phyloP scores from a whole-genome alignment of 1,140 invertebrate species.

The Anoplophora glabripennis region DNA sequence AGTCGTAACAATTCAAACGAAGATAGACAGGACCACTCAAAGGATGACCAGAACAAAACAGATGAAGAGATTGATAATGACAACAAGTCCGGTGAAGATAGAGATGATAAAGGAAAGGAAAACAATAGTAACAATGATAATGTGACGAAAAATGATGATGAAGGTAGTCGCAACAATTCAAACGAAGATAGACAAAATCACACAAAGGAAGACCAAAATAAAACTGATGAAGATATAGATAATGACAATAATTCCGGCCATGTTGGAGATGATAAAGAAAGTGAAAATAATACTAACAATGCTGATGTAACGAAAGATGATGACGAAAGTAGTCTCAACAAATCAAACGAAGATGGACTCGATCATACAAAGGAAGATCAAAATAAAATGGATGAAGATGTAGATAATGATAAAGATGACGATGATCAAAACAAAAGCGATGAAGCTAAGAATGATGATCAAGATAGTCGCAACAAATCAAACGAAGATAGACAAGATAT shows the following conservation, averaged over 20 bases:
- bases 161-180: too few species aligned
- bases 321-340: neutral
- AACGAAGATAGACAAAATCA: too few species aligned
- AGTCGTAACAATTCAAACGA: too few species aligned
- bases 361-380: neutral
- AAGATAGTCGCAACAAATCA: neutral
- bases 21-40: too few species aligned
- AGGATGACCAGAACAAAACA: neutral
- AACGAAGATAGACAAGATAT: neutral
- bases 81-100: neutral
- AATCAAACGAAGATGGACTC: too few species aligned
- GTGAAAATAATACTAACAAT: neutral
- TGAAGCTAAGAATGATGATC: neutral
- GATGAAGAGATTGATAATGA: neutral
- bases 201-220: neutral
- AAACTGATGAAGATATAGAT: neutral
- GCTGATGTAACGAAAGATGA: neutral
- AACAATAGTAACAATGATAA: neutral
- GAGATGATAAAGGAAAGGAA: neutral
- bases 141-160: neutral
- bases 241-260: neutral
- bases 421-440: neutral
- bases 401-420: neutral
- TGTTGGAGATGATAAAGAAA: neutral
- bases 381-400: neutral